Percentiles rank a stretch among this genome's conserved stretches.
phyloP scores from a whole-genome alignment of 2,113 vertebrate genomes.

The Phalacrocorax carbo region DNA sequence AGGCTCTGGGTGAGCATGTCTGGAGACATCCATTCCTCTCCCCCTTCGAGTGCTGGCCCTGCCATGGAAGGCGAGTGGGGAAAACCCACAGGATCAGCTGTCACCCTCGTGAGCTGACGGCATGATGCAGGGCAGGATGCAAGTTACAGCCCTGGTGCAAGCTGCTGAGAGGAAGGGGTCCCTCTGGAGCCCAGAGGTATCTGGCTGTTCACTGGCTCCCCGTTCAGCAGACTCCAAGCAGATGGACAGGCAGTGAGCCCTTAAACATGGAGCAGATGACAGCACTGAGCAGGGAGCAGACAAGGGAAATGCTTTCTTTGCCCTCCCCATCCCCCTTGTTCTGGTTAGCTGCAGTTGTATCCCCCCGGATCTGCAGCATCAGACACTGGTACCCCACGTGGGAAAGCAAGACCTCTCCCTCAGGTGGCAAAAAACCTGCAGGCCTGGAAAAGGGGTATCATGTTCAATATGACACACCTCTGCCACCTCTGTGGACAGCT shows the following conservation, averaged over 20 bases:
- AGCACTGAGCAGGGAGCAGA: neutral
- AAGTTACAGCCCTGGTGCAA: neutral
- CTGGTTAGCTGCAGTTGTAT: neutral
- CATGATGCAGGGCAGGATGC: neutral
- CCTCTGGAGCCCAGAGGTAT: neutral
- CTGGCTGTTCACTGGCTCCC: neutral
- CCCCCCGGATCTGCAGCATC: neutral
- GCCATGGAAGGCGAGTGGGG: accelerated
- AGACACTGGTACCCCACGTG: accelerated
- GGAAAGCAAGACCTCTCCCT: neutral
- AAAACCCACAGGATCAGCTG: neutral
- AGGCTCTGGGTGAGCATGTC: neutral
- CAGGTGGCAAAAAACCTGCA: neutral
- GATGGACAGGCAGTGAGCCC: neutral
- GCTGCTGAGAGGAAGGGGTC: neutral
- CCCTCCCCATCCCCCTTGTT: neutral
- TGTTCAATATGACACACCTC: neutral
- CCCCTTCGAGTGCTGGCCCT: neutral
- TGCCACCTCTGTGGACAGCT: neutral
- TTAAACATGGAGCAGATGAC: neutral
- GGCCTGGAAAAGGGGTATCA: neutral
- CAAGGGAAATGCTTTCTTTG: neutral
- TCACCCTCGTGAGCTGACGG: accelerated
- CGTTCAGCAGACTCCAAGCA: neutral
- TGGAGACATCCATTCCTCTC: neutral